Evolutionary conservation across 2,888 invertebrate species (phyloP), one percentile per base, ranked within the genome.

Genomic region (Agrochola circellaris): DNA sequence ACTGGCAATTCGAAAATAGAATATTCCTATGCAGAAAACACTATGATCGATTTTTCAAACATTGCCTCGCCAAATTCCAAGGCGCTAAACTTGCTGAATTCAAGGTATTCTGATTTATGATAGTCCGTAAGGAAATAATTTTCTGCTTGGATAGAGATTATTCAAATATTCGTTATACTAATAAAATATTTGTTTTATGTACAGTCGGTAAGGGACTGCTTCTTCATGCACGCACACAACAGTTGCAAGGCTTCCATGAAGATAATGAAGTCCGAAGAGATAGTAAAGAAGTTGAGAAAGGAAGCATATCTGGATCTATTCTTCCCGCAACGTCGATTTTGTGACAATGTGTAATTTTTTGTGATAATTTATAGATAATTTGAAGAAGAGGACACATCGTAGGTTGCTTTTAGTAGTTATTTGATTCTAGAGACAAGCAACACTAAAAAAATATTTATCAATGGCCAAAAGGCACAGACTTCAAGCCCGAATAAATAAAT

Each of bases 1-100:
- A 97, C 86, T 97, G 97, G 96, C 97, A 97, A 79, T 97, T 93
- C 85, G 97, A 97, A 87, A 94, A 97, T 83, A 92, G 94, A 83
- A 91, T 96, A 74, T 97, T 95, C 81, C 90, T 97, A 20, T 97
- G 97, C 88, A 91, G 97, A 83, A 93, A 92, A 85, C 96, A 97
- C 89, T 96, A 96, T 75, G 71, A 90, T 0, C 89, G 90, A 80
- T 88, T 96, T n/a, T 96, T 96, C 75, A 95, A 92, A 79, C 92
- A 95, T 83, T 95, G 96, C 76, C 85, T 96, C n/a, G 79, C 95
- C 0, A 96, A 95, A 89, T 96, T 94, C 82, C 96, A 95, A 88
- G 96, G 96, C 15, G 92, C 88, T 11, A 96, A 95, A 81, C 89
- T 96, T 34, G 90, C 94, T 1, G 95, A 97, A 64, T 97, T 97